Evolutionary conservation across 2,113 vertebrate genomes (phyloP).

Genomic region (Macrotis lagotis): DNA sequence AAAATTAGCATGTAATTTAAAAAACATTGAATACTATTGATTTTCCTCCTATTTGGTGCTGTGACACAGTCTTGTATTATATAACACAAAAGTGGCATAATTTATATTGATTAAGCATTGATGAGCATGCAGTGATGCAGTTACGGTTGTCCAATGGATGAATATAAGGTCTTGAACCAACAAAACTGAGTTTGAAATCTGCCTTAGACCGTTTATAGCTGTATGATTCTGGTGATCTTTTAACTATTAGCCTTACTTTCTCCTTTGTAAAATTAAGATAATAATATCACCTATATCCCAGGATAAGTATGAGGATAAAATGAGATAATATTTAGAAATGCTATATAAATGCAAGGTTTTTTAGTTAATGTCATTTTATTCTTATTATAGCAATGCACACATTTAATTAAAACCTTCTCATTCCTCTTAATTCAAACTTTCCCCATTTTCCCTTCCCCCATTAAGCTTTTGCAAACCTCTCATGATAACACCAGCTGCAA

Average conservation of each 20-base stretch:
- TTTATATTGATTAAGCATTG: not conserved
- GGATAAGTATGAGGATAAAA: not conserved
- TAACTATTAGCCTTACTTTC: not conserved
- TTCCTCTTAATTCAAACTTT: not conserved
- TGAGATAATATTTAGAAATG: not conserved
- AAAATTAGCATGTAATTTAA: no score
- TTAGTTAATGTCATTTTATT: no score
- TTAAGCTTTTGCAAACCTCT: not conserved
- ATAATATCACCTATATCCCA: not conserved
- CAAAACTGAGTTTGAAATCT: not conserved
- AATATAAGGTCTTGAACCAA: not conserved
- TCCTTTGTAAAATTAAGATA: not conserved
- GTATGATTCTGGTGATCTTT: not conserved
- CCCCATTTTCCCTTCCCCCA: not conserved
- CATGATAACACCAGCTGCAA: not conserved
- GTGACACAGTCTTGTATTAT: not conserved
- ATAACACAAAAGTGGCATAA: conserved; percentile 18
- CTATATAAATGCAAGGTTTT: not conserved
- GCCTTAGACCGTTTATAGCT: not conserved
- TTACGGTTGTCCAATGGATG: not conserved
- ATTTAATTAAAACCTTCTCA: not conserved
- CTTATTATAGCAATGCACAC: not conserved
- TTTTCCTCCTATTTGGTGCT: not conserved
- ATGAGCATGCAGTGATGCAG: not conserved
- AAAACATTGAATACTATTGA: conserved; percentile 25